phyloP scores from a whole-genome alignment of 2,888 invertebrate genomes.

The Caenorhabditis sinica region DNA sequence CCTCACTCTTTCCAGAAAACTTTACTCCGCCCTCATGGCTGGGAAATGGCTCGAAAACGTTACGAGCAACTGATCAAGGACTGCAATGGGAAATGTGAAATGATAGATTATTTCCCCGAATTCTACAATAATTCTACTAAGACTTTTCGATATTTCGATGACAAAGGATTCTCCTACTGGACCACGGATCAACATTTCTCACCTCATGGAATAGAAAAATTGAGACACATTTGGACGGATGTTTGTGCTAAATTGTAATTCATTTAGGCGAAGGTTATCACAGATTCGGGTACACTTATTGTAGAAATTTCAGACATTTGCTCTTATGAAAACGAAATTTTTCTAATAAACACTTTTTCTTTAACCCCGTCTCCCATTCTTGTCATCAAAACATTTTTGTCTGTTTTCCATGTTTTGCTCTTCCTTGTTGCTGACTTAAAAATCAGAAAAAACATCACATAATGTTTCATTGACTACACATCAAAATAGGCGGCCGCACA shows the following conservation, averaged over 20 bases:
- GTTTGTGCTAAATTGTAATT: constrained; percentile 21
- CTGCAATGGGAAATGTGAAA: constrained; percentile 31
- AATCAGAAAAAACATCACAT: too few relatives aligned
- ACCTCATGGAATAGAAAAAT: constrained; percentile 38
- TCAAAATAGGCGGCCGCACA: too few relatives aligned
- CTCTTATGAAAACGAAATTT: too few relatives aligned
- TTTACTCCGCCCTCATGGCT: neutral
- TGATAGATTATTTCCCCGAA: constrained; percentile 23
- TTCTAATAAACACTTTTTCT: too few relatives aligned
- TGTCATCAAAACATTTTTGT: too few relatives aligned
- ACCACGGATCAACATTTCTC: constrained; percentile 38
- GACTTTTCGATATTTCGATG: constrained; percentile 46
- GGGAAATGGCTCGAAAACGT: constrained; percentile 37
- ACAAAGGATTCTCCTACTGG: constrained; percentile 48
- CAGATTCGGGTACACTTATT: too few relatives aligned
- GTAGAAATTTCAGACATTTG: too few relatives aligned
- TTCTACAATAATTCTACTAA: constrained; percentile 32
- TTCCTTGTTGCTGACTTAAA: too few relatives aligned
- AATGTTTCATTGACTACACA: too few relatives aligned
- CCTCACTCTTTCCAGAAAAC: constrained; percentile 5
- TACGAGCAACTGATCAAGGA: constrained; percentile 39
- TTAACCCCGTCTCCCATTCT: too few relatives aligned
- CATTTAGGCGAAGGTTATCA: too few relatives aligned
- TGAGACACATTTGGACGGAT: constrained; percentile 45
- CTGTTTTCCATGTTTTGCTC: too few relatives aligned